Evolutionary conservation across 2,113 vertebrate genomes (phyloP).

Genomic region (Eclectus roratus): DNA sequence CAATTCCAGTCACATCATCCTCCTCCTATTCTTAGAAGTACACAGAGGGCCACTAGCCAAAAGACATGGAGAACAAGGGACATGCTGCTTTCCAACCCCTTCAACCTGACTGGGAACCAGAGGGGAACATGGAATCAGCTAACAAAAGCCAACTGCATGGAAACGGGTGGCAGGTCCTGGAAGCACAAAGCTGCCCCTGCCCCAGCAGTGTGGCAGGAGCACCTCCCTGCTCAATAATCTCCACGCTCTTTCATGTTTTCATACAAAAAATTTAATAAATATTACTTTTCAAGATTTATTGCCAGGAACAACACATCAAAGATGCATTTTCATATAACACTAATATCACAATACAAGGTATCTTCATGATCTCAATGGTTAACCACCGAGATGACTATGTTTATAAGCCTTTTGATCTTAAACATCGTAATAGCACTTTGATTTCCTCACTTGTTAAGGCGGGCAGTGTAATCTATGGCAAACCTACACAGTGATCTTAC

Average conservation of each 20-base stretch:
- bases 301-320: conserved; percentile 93
- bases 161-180: background rate
- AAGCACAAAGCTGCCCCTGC: background rate
- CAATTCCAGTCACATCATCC: background rate
- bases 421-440: conserved; percentile 76
- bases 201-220: background rate
- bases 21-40: background rate
- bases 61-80: background rate
- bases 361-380: conserved; percentile 85
- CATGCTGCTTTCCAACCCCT: background rate
- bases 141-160: background rate
- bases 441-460: conserved; percentile 84
- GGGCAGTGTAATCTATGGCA: conserved; percentile 83
- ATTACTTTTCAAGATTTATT: conserved; percentile 98
- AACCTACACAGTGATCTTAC: conserved; percentile 87
- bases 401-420: conserved; percentile 83
- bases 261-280: conserved; percentile 99
- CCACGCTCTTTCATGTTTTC: conserved; percentile 84
- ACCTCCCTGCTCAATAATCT: conserved; percentile 67
- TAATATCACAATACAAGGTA: conserved; percentile 89
- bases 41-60: background rate
- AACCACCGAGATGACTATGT: conserved; percentile 83
- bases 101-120: background rate
- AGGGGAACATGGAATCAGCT: background rate
- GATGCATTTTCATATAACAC: conserved; percentile 90